Evolutionary conservation across 2,888 invertebrate genomes (phyloP).

Genomic region (Horisme vitalbata): DNA sequence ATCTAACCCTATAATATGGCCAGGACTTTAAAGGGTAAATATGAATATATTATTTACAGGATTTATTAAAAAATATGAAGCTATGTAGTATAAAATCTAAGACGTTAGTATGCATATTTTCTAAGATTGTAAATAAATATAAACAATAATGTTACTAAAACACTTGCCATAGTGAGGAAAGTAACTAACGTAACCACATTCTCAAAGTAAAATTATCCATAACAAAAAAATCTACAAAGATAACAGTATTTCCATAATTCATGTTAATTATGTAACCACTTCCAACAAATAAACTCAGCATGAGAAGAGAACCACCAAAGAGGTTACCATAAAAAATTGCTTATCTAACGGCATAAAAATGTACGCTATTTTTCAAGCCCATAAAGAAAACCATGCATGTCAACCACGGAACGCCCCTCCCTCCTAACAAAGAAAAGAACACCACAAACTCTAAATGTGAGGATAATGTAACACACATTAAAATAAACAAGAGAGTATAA

Average conservation of each 20-base stretch:
- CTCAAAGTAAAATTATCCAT: no score
- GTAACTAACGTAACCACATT: no score
- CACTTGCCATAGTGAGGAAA: no score
- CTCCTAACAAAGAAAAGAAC: constrained; percentile 29
- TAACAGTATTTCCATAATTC: background rate
- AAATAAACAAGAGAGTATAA: background rate
- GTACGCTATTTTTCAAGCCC: constrained; percentile 33
- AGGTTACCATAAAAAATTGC: constrained; percentile 26
- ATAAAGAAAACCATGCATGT: constrained; percentile 34
- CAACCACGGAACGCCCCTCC: constrained; percentile 33
- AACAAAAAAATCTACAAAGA: background rate
- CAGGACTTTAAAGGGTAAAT: no score
- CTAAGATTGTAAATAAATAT: no score
- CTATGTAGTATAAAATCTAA: no score
- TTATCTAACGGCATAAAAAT: constrained; percentile 32
- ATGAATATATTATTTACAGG: no score
- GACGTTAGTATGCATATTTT: no score
- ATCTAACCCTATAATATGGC: no score
- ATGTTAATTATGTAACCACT: constrained; percentile 15
- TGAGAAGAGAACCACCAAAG: constrained; percentile 15
- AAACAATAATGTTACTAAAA: no score
- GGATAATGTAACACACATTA: background rate
- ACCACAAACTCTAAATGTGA: background rate
- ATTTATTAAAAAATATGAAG: no score
- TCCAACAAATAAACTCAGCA: constrained; percentile 15